Base-by-base conservation (phyloP, 2,113 vertebrate genomes). In the Epinephelus cyanopodus region DNA sequence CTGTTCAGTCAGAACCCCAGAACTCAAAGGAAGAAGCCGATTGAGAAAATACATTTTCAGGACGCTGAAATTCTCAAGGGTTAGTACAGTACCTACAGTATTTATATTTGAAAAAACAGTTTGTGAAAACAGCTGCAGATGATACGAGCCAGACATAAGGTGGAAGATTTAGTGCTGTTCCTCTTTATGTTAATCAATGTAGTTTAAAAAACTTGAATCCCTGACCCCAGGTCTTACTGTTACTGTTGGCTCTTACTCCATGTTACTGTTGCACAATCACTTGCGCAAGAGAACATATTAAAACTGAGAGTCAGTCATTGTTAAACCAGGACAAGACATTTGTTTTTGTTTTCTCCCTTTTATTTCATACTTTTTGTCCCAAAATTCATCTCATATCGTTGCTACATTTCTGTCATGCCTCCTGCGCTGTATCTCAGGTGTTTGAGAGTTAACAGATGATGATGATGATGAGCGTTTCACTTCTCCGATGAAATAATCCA, bases 401-500 rank as follows among this genome's bases (percentile, higher is more conserved):
- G 10, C 10, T 45, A 15, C 6, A 56, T 47, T 7, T 48, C 65
- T 56, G 15, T 71, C 67, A 13, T 3, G 23, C 18, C 37, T 6
- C 23, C 23, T 4, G 0, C 1, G n/a, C n/a, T 57, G 8, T 25
- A 9, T 23, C 45, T 74, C 21, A 66, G 25, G n/a, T 27, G 8
- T 79, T 19, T 29, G 52, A 50, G 60, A 45, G 10, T 48, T 25
- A 63, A 47, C 11, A 27, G 68, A 33, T 70, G 15, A 69, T 54
- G 33, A 56, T 21, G 11, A 64, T 54, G 33, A 56, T 21, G 11
- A 64, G 21, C 57, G 8, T 64, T n/a, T 18, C 27, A 19, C 15
- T 3, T 52, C 27, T 58, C 27, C 25, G 0, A 13, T 19, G 23
- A 78, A 60, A 54, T 68, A 61, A 54, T 68, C 29, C 60, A 4